Conservation (phyloP, 2,797 vertebrate genomes). For the Parotocinclus haroldoi region DNA sequence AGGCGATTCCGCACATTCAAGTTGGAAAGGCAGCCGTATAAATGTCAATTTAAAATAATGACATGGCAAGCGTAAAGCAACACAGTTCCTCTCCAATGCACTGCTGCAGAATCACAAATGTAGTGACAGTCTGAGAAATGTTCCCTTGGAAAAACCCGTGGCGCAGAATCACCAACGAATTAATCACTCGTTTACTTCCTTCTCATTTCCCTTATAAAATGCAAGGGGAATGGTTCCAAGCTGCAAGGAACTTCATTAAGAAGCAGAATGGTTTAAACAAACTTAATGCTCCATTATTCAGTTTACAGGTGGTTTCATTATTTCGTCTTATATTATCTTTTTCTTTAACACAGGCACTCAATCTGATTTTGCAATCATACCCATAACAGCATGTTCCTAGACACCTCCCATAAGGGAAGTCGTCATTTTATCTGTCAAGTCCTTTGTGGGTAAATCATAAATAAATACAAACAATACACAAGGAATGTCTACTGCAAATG, state of each 20-base stretch:
- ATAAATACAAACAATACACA: conserved; percentile 96
- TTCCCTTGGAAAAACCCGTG: conserved; percentile 73
- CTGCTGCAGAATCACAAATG: conserved; percentile 76
- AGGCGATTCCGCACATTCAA: conserved; percentile 87
- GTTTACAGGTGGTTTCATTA: conserved; percentile 73
- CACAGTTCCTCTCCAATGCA: conserved; percentile 77
- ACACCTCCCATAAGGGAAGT: conserved; percentile 74
- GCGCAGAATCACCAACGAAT: conserved; percentile 73
- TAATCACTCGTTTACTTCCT: conserved; percentile 65
- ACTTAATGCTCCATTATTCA: conserved; percentile 81
- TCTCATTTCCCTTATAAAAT: conserved; percentile 66
- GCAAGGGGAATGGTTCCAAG: conserved; percentile 66
- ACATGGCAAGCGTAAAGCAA: conserved; percentile 92
- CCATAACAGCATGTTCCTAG: conserved; percentile 76
- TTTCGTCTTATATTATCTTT: conserved; percentile 51
- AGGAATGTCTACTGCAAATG: conserved; percentile 97
- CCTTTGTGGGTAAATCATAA: conserved; percentile 89
- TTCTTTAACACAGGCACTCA: conserved; percentile 76
- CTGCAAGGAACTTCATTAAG: conserved; percentile 63
- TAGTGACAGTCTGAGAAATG: conserved; percentile 81
- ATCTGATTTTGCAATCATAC: conserved; percentile 81
- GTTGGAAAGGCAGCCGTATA: conserved; percentile 80
- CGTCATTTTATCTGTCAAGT: conserved; percentile 68
- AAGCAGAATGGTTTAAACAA: conserved; percentile 67
- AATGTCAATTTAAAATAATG: conserved; percentile 86